A percentile compares a stretch with the other conserved stretches of the same genome.
phyloP scores from a whole-genome alignment of 1,140 invertebrate species.

The Halictus rubicundus region DNA sequence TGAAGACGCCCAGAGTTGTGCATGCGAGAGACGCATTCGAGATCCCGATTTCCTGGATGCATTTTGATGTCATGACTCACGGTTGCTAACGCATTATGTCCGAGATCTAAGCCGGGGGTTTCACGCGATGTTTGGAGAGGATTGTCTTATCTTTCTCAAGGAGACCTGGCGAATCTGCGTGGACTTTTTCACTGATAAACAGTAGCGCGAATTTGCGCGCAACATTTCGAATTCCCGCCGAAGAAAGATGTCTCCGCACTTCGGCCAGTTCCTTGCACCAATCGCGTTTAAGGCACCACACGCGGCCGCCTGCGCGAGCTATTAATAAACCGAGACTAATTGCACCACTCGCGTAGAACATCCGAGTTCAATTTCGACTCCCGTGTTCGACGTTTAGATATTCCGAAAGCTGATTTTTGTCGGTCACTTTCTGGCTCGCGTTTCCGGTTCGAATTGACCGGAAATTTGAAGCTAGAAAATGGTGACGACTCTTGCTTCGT shows the following conservation, averaged over 20 bases:
- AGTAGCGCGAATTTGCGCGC: background rate
- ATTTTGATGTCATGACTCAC: constrained; percentile 16
- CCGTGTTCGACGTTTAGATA: background rate
- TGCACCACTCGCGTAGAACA: background rate
- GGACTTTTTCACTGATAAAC: background rate
- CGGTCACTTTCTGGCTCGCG: too few species aligned
- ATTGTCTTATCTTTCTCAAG: background rate
- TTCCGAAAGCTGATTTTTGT: too few species aligned
- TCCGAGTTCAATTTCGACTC: constrained; percentile 7
- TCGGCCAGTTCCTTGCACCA: background rate
- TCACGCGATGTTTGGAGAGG: background rate
- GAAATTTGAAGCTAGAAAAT: too few species aligned
- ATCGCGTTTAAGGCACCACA: background rate
- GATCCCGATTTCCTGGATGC: too few species aligned
- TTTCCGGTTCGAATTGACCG: too few species aligned
- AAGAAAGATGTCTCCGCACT: background rate
- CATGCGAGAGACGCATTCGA: too few species aligned
- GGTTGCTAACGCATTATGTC: background rate
- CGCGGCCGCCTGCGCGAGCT: constrained; percentile 6
- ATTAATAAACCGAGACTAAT: constrained; percentile 55
- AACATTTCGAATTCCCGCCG: background rate
- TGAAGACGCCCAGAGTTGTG: too few species aligned
- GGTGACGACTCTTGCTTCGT: too few species aligned
- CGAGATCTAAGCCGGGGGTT: background rate
- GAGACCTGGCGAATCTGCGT: too few species aligned